Conservation (phyloP, 2,797 vertebrate species). For the Basileuterus tristriatus region DNA sequence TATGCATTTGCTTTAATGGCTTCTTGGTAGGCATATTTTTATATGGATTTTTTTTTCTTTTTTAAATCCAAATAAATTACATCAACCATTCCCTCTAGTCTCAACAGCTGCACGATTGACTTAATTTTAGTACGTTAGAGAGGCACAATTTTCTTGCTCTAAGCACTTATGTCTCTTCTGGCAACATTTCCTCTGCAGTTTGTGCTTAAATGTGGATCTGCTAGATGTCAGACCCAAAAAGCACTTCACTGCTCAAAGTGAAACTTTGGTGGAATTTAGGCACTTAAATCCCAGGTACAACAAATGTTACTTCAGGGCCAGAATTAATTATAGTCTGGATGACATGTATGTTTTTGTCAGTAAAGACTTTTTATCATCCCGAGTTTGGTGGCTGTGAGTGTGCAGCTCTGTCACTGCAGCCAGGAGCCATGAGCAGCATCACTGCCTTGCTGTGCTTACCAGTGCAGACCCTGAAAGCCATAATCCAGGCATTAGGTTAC, state of each 20-base stretch:
- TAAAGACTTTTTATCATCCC: not conserved
- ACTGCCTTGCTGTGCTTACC: not conserved
- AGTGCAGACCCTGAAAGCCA: not conserved
- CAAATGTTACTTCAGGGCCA: not conserved
- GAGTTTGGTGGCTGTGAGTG: rapidly evolving
- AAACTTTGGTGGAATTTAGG: not conserved
- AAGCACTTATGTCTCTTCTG: not conserved
- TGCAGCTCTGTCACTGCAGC: rapidly evolving
- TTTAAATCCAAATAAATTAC: slow-evolving; percentile 24
- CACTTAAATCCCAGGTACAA: not conserved
- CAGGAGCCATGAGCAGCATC: not conserved
- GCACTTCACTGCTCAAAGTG: not conserved
- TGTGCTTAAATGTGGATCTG: not conserved
- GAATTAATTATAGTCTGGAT: not conserved
- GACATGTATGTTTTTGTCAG: not conserved
- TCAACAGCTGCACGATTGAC: not conserved
- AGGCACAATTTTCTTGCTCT: not conserved
- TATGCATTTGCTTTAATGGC: not conserved
- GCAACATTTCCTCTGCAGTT: not conserved
- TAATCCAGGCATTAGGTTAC: not conserved
- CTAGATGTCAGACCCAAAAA: not conserved
- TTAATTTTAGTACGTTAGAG: not conserved
- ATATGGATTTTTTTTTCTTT: not conserved
- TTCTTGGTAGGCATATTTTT: slow-evolving; percentile 12
- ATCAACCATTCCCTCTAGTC: not conserved